Base-by-base conservation (phyloP, 1,140 invertebrate genomes). In the Leptestheria dahalacensis region DNA sequence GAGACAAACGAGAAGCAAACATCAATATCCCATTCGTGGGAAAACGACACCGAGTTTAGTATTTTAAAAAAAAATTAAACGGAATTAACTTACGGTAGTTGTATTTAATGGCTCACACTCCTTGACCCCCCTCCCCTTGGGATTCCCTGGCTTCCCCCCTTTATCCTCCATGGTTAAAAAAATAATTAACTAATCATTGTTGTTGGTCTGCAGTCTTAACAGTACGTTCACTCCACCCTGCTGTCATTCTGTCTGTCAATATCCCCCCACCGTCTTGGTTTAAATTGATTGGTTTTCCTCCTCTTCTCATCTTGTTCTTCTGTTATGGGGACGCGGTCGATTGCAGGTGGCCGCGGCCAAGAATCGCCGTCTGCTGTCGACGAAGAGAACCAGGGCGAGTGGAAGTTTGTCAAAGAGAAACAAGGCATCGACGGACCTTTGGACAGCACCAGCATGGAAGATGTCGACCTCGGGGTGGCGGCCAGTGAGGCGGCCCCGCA, bases 91-190 rank as follows among this genome's bases (percentile, higher is more conserved):
- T n/a, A n/a, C n/a, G n/a, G n/a, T n/a, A n/a, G n/a, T n/a, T n/a
- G n/a, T 49, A 48, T 56, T 61, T 56, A 50, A 4, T 61, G 23
- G 57, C 53, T 59, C 21, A 48, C 56, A 23, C 48, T 50, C 48
- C 25, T 11, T 50, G 9, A 23, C 48, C 47, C 51, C 54, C 28
- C 26, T 41, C 11, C 47, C 60, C 50, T 26, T 26, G 23, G 29
- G 26, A n/a, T 24, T 58, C 18, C 51, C 28, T 59, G 28, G 20
- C 61, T 47, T n/a, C 52, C 24, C 49, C 28, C 29, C 51, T 23
- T 60, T 28, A 15, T 41, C 41, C 25, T 15, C 18, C 23, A 26
- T 57, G 6, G 15, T 41, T 57, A 46, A 57, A 11, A 1, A 9
- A 9, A 57, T 23, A 57, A 41, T 29, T 23, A 57, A 57, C 18